phyloP scores from a whole-genome alignment of 2,797 vertebrate species.

The Stomatorhinus walkeri region DNA sequence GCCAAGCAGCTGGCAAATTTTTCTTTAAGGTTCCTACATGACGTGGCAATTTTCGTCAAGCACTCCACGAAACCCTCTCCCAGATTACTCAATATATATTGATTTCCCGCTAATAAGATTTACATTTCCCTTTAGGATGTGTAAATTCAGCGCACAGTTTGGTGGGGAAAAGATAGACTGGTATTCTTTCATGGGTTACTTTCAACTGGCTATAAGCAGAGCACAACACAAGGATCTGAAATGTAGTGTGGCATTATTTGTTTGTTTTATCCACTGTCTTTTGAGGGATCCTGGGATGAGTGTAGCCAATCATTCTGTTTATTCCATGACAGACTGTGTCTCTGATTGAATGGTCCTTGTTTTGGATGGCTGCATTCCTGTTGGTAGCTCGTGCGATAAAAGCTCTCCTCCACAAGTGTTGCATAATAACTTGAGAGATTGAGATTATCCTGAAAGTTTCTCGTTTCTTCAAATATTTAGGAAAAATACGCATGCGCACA shows the following conservation, averaged over 20 bases:
- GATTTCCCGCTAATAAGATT: constrained; percentile 1
- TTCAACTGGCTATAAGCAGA: not conserved
- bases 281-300: not conserved
- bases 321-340: not conserved
- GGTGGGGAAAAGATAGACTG: not conserved
- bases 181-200: not conserved
- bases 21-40: not conserved
- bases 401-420: not conserved
- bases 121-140: not conserved
- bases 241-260: not conserved
- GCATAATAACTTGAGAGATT: not conserved
- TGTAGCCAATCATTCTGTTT: not conserved
- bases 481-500: not conserved
- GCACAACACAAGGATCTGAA: not conserved
- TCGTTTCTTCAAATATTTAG: not conserved
- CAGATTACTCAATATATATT: not conserved
- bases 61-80: not conserved
- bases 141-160: not conserved
- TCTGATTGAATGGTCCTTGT: not conserved
- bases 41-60: not conserved
- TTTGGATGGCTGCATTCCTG: not conserved
- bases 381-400: not conserved
- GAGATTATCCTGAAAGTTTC: not conserved
- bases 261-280: not conserved
- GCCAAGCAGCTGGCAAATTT: constrained; percentile 9